Base-by-base conservation (phyloP, 2,797 vertebrate species). In the Aphelocoma californica region DNA sequence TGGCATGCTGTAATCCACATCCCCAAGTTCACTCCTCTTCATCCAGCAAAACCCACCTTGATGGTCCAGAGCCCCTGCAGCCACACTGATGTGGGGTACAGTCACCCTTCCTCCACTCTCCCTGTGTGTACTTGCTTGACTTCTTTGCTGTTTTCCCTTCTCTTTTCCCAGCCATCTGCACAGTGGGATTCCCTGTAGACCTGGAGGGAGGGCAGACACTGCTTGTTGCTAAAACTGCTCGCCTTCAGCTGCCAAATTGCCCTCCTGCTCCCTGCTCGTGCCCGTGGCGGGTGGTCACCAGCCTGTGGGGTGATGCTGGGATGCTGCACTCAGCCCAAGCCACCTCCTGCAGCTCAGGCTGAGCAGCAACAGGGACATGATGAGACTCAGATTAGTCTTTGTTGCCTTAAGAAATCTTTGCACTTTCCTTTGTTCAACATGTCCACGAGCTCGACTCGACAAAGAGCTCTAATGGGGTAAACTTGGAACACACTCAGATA, bases 391-490 rank as follows among this genome's bases (percentile, higher is more conserved):
- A 32, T 69, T 78, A 94, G 73, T 61, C 34, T 48, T 56, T 45
- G 48, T 38, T 80, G 45, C 67, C 53, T 87, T 62, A 32, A 86
- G 48, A 86, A 74, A n/a, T 50, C 65, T 82, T 48, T 75, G 44
- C 12, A 14, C 29, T 82, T 92, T 50, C 20, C 40, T 88, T 91
- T 80, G 48, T 81, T 92, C 73, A 34, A 42, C 29, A 2, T 3
- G 38, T 13, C 23, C 62, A 71, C 3, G 6, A 79, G 48, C 71
- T 82, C 0, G 0, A 16, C 54, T 90, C 8, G 3, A 60, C 56
- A 61, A 42, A 81, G 60, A 89, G 69, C 28, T 67, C 48, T 93
- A 38, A 81, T 47, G 24, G 61, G 57, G 72, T 85, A 95, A 94
- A 87, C 42, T 62, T 77, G 74, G 91, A 66, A 69, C 75, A 29